Conservation (phyloP, 2,888 invertebrate genomes). For the Patella pellucida region DNA sequence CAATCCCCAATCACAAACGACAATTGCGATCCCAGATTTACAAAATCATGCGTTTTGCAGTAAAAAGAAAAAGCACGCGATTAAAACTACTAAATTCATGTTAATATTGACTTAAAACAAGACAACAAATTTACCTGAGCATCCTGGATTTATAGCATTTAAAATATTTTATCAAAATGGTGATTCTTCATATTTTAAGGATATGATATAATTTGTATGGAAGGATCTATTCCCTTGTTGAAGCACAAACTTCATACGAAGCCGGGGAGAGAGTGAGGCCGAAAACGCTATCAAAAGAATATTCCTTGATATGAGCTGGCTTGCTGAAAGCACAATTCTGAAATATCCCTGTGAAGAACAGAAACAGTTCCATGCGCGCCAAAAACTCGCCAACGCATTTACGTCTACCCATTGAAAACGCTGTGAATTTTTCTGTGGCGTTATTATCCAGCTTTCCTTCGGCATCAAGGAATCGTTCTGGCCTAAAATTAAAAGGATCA, state of each 20-base stretch:
- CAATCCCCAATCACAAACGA: too few species aligned
- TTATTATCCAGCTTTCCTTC: slow-evolving; percentile 20
- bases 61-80: too few species aligned
- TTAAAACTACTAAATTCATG: too few species aligned
- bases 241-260: slow-evolving; percentile 13
- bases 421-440: slow-evolving; percentile 33
- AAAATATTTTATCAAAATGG: too few species aligned
- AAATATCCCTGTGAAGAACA: slow-evolving; percentile 43
- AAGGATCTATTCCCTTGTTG: not conserved
- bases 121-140: too few species aligned
- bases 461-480: slow-evolving; percentile 29
- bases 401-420: slow-evolving; percentile 47
- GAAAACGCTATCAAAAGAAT: slow-evolving; percentile 14
- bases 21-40: too few species aligned
- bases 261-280: slow-evolving; percentile 22
- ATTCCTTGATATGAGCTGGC: not conserved
- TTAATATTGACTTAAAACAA: too few species aligned
- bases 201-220: too few species aligned
- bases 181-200: too few species aligned
- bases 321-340: slow-evolving; percentile 36
- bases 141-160: too few species aligned
- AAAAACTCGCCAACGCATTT: slow-evolving; percentile 54
- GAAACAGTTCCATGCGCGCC: slow-evolving; percentile 44
- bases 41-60: too few species aligned
- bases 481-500: slow-evolving; percentile 33